Conservation (phyloP, 2,888 invertebrate species). For the Apodemia duryi region DNA sequence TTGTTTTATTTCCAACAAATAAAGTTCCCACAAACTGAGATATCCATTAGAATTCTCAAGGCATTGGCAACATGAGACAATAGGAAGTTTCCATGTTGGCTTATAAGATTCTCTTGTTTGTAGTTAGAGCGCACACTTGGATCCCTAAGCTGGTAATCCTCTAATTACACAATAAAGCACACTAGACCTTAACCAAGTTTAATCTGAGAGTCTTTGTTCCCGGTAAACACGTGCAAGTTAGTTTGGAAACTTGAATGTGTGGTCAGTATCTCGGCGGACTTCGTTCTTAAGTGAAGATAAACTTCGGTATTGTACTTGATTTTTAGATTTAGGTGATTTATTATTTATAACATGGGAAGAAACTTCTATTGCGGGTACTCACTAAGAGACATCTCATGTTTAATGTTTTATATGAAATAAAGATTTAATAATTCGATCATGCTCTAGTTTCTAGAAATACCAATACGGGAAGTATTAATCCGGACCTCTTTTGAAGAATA, state of each 20-base stretch:
- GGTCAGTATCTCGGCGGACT: slow-evolving; percentile 13
- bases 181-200: slow-evolving; percentile 28
- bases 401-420: too few species aligned
- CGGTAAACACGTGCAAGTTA: slow-evolving; percentile 16
- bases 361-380: too few species aligned
- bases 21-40: background rate
- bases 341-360: background rate
- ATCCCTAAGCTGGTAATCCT: slow-evolving; percentile 28
- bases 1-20: background rate
- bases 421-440: too few species aligned
- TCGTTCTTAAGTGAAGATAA: background rate
- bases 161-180: slow-evolving; percentile 34
- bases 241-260: slow-evolving; percentile 11
- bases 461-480: too few species aligned
- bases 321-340: slow-evolving; percentile 8
- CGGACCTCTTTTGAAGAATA: too few species aligned
- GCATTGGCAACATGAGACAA: background rate
- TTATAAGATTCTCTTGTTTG: slow-evolving; percentile 23
- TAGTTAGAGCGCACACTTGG: slow-evolving; percentile 20
- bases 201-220: slow-evolving; percentile 23
- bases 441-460: too few species aligned
- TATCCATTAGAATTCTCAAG: background rate
- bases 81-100: background rate
- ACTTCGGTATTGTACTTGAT: slow-evolving; percentile 5
- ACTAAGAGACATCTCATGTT: too few species aligned